phyloP scores from a whole-genome alignment of 1,140 invertebrate species.

The Rhyacophila brunnea region DNA sequence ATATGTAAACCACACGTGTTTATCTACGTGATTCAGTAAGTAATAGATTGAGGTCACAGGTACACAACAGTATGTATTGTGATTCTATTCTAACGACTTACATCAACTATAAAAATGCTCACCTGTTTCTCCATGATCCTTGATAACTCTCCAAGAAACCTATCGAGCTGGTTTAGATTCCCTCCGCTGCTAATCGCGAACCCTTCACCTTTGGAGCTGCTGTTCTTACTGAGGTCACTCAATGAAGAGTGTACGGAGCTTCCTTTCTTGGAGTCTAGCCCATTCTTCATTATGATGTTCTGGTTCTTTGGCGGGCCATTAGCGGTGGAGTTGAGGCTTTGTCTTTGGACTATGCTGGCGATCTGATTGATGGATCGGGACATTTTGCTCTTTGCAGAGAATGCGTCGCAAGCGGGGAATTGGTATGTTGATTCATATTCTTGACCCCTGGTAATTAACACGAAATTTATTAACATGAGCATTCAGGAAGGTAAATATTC shows the following conservation, averaged over 20 bases:
- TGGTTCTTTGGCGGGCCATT: conserved; percentile 28
- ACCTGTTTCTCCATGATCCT: conserved; percentile 62
- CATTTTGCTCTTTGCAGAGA: conserved; percentile 31
- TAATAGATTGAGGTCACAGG: no score
- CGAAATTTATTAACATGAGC: no score
- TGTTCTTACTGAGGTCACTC: conserved; percentile 40
- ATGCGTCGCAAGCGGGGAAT: conserved; percentile 37
- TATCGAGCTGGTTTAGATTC: conserved; percentile 63
- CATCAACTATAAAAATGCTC: conserved; percentile 13
- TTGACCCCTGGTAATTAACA: conserved; percentile 39
- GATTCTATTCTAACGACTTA: no score
- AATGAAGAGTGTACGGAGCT: conserved; percentile 43
- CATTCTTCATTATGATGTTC: conserved; percentile 41
- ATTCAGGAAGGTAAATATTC: no score
- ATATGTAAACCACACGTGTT: no score
- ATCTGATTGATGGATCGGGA: conserved; percentile 34
- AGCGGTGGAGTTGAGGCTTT: conserved; percentile 1
- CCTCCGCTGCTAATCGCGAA: conserved; percentile 45
- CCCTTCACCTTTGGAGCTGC: conserved; percentile 40
- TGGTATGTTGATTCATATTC: conserved; percentile 45
- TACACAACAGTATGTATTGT: no score
- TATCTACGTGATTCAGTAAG: no score
- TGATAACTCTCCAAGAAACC: conserved; percentile 62
- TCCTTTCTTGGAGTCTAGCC: conserved; percentile 29
- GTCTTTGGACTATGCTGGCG: conserved; percentile 29